Evolutionary conservation across 1,140 invertebrate genomes (phyloP), one percentile per base, ranked within the genome.

Genomic region (Drosophila equinoxialis): DNA sequence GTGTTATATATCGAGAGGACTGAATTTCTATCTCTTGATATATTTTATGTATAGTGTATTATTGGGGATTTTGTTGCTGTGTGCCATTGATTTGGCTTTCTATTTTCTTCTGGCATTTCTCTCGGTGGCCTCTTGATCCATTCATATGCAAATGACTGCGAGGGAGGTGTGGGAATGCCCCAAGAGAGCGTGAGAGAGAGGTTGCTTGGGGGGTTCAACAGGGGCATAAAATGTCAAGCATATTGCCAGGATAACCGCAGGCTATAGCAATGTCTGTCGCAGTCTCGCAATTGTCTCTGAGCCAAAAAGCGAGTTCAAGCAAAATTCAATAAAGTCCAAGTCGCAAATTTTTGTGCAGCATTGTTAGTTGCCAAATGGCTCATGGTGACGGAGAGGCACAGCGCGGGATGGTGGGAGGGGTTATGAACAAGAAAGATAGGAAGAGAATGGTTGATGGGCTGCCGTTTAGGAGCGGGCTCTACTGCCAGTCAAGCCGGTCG

Each of bases 291-390:
- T 59, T 59, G 57, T 59, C 57, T 59, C 57, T 10, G 57, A 59
- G 57, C 57, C 57, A 59, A 59, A 35, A 59, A 20, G 45, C 20
- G 17, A 51, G 17, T 14, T 37, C 57, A 20, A 59, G 57, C 33
- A 59, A 59, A 51, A 59, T 59, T 59, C 57, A 59, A 59, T 59
- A 59, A 59, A 59, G 57, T 59, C 57, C 57, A 59, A 59, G 57
- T 59, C 57, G 57, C 57, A 59, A 59, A 59, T 59, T 59, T 59
- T 59, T 59, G 45, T 51, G 57, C 57, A 59, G 57, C 33, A 59
- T 37, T 59, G 57, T 59, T 33, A 59, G 60, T 48, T 63, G 60
- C 60, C 42, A 48, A 42, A 63, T 63, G 57, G 57, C 26, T 42
- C 20, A 26, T n/a, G 26, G 42, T 13, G 20, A 8, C 14, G 55